These are phyloP conservation scores for Pantherophis alleghaniensis DNA, from an alignment of 2,797 vertebrate genomes.

Conservation along the genomic window DNA sequence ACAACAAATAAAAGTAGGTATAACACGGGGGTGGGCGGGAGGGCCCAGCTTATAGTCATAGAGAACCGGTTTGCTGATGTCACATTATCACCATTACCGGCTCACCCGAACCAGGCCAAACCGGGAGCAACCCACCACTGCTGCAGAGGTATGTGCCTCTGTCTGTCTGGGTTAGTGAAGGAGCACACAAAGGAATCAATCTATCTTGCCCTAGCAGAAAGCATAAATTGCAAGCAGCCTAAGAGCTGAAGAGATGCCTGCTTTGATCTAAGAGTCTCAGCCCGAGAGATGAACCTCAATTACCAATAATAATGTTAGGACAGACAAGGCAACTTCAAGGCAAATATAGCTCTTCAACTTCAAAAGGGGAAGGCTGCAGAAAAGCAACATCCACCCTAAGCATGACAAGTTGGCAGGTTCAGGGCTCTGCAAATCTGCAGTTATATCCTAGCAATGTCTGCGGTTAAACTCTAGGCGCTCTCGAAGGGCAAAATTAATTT, in stretches of 20 bases:
- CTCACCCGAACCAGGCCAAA: no score
- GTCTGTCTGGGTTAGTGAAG: neutral
- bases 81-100: no score
- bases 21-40: no score
- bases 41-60: no score
- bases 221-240: neutral
- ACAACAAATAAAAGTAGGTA: no score
- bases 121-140: no score
- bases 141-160: neutral
- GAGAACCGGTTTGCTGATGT: no score
- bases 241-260: neutral
- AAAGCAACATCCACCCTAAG: neutral
- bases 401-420: neutral
- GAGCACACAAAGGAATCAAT: neutral
- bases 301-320: neutral
- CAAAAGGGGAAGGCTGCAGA: neutral
- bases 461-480: neutral
- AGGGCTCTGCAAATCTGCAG: no score
- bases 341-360: neutral
- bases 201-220: neutral
- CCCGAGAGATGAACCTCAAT: neutral
- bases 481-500: neutral
- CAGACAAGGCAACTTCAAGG: neutral
- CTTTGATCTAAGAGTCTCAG: slow-evolving; percentile 9
- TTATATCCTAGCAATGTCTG: neutral